Base-by-base conservation (phyloP, 2,797 vertebrate genomes). In the Coregonus ussuriensis region DNA sequence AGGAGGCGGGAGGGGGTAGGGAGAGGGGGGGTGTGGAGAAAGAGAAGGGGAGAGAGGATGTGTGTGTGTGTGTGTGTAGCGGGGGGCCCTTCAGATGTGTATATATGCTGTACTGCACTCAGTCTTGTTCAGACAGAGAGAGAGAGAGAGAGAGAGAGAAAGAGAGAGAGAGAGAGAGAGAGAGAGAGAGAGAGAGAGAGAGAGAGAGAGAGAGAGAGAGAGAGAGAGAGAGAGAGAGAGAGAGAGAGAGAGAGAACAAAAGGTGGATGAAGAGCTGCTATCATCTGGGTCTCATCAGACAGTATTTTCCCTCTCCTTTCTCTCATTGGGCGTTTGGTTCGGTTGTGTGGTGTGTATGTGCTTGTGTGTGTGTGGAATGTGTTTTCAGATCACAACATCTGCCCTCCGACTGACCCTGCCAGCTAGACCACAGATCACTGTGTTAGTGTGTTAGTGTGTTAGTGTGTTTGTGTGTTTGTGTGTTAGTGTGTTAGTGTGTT, bases 381-480 rank as follows among this genome's bases (percentile, higher is more conserved):
- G 95, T 95, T 97, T 96, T 95, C 96, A 97, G 95, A 96, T 95
- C 95, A 89, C 90, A 91, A 96, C 94, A 96, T 97, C 96, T 99
- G 98, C 97, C 37, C 37, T 1, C 37, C 90, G 92, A 91, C 93
- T 98, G 97, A 99, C 98, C 98, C 97, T 95, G 94, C 95, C 95
- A 95, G 95, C 94, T 82, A 89, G 88, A 87, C 82, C 86, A 73
- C 86, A 66, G 68, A 41, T 16, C 77, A 68, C 79, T 41, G 81
- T 71, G 63, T 56, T 25, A 25, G 25, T 25, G 54, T 63, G 83
- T 74, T 73, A 25, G 25, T 25, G 25, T 25, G 25, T 25, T 25
- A 25, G 25, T 25, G 25, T 25, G 25, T 25, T 25, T 1, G 25
- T 25, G 25, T 25, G 25, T 25, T 25, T 25, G 25, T 25, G 25